Evolutionary conservation across 2,797 vertebrate genomes (phyloP).

Genomic region (Anolis apletophallus): DNA sequence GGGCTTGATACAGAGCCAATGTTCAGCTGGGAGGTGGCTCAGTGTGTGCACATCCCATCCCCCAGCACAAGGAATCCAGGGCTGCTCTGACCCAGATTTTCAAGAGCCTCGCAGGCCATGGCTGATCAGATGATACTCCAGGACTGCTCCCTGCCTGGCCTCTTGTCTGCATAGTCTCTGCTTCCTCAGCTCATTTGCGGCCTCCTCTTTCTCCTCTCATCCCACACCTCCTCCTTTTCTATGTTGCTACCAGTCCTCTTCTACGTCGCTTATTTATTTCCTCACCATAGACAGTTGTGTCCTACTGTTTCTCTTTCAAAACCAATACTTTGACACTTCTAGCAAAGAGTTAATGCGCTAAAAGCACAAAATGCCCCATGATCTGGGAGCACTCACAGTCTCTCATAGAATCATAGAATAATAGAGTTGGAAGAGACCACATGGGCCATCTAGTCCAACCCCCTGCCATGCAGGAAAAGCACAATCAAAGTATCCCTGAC

Average conservation of each 20-base stretch:
- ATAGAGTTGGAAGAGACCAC: too few species aligned
- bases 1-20: background rate
- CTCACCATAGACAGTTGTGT: too few species aligned
- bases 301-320: background rate
- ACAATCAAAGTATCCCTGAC: too few species aligned
- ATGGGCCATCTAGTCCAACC: too few species aligned
- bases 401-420: too few species aligned
- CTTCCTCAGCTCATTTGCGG: background rate
- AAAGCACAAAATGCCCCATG: too few species aligned
- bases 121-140: conserved; percentile 16
- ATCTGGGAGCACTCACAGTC: background rate
- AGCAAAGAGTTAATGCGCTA: background rate
- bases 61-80: conserved; percentile 5
- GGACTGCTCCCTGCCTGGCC: background rate
- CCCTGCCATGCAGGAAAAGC: too few species aligned
- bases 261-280: background rate
- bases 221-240: background rate
- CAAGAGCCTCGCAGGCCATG: conserved; percentile 9
- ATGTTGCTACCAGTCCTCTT: too few species aligned
- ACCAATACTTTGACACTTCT: background rate
- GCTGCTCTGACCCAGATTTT: conserved; percentile 43
- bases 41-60: background rate
- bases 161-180: conserved; percentile 3
- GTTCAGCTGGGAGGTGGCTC: background rate
- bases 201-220: background rate